Evolutionary conservation across 2,888 invertebrate genomes (phyloP).

Genomic region (Mythimna impura): DNA sequence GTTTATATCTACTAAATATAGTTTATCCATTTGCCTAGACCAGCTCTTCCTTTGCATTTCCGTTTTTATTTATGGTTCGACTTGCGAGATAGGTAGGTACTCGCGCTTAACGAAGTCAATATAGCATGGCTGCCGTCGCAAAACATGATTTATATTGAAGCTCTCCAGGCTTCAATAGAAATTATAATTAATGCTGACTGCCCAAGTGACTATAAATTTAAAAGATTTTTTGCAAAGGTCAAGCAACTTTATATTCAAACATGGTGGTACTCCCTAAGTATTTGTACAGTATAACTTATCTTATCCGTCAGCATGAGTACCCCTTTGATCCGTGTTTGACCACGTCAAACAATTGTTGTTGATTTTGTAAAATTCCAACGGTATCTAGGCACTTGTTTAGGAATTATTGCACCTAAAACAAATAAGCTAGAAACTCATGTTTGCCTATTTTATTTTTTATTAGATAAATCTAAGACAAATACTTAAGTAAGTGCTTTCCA

Average conservation of each 20-base stretch:
- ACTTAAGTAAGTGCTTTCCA: background rate
- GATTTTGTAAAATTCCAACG: slow-evolving; percentile 24
- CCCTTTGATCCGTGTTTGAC: slow-evolving; percentile 9
- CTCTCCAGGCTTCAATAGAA: background rate
- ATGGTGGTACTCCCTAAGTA: slow-evolving; percentile 1
- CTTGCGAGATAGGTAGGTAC: background rate
- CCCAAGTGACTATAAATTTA: slow-evolving; percentile 2
- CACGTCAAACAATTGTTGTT: slow-evolving; percentile 30
- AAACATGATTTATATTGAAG: slow-evolving; percentile 19
- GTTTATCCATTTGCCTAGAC: no score
- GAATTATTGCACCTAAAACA: slow-evolving; percentile 19
- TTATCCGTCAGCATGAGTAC: slow-evolving; percentile 19
- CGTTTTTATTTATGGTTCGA: no score
- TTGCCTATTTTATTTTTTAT: slow-evolving; percentile 6
- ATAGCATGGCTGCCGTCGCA: background rate
- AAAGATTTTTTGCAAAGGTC: slow-evolving; percentile 42
- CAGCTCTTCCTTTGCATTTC: no score
- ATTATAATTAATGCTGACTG: slow-evolving; percentile 20
- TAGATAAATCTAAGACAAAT: background rate
- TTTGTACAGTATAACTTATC: slow-evolving; percentile 13
- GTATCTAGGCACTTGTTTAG: slow-evolving; percentile 1
- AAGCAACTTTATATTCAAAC: slow-evolving; percentile 33
- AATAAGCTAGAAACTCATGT: background rate
- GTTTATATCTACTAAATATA: no score
- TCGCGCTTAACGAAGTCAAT: background rate